phyloP scores from a whole-genome alignment of 92 coral and sea anemone species.

The Muricea muricata region DNA sequence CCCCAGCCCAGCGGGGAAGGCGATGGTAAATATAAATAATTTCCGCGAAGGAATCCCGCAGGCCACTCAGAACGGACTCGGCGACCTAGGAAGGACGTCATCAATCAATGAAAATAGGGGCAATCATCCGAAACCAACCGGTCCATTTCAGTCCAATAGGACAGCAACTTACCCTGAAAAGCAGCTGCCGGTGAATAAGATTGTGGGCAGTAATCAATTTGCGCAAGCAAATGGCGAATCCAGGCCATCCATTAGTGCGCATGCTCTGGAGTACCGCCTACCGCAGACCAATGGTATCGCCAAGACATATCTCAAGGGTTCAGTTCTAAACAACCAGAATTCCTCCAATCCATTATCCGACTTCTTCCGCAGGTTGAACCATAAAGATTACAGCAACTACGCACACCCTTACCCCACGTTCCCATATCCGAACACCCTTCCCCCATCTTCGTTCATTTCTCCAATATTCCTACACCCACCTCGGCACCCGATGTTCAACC shows the following conservation, averaged over 20 bases:
- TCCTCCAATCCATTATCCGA: conserved; percentile 17
- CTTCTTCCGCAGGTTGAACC: neutral
- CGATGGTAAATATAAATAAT: neutral
- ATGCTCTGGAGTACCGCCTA: too few species aligned
- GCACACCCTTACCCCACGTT: conserved; percentile 3
- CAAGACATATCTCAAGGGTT: neutral
- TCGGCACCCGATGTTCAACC: conserved; percentile 6
- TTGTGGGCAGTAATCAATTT: neutral
- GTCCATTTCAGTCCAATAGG: neutral
- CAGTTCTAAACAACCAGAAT: neutral
- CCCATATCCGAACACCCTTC: conserved; percentile 20
- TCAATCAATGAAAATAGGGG: neutral
- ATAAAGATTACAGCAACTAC: neutral
- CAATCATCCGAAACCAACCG: neutral
- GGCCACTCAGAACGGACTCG: too few species aligned
- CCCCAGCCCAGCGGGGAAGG: neutral
- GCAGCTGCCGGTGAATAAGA: neutral
- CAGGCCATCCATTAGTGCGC: neutral
- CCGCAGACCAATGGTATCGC: neutral
- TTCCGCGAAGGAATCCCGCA: neutral
- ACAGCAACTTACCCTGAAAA: neutral
- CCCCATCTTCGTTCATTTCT: neutral
- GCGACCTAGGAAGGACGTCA: neutral
- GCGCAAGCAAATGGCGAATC: neutral
- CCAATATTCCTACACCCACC: conserved; percentile 16